Evolutionary conservation across 2,888 invertebrate species (phyloP).

Genomic region (Caenorhabditis imperialis): DNA sequence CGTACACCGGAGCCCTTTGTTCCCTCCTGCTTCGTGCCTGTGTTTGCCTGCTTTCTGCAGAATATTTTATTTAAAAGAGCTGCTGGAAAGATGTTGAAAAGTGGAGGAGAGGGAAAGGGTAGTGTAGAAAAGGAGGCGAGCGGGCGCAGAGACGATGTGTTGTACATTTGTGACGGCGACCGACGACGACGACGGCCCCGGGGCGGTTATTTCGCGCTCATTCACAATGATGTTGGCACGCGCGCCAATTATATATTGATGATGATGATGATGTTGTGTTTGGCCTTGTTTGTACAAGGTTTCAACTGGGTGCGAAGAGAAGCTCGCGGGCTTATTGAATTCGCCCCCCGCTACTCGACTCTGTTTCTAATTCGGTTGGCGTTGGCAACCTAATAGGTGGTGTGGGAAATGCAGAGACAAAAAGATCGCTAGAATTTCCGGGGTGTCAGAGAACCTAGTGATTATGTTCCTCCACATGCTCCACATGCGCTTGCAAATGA

Average conservation of each 20-base stretch:
- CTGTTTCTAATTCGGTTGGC: slow-evolving; percentile 9
- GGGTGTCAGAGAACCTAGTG: slow-evolving; percentile 5
- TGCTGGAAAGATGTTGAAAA: slow-evolving; percentile 43
- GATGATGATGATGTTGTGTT: slow-evolving; percentile 51
- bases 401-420: too few species aligned
- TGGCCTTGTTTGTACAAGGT: slow-evolving; percentile 35
- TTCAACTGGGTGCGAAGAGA: slow-evolving; percentile 4
- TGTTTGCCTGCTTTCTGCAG: slow-evolving; percentile 21
- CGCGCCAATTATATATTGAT: slow-evolving; percentile 58
- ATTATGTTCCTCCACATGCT: too few species aligned
- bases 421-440: too few species aligned
- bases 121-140: slow-evolving; percentile 11
- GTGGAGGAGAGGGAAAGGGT: slow-evolving; percentile 34
- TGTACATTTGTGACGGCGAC: slow-evolving; percentile 50
- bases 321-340: too few species aligned
- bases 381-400: too few species aligned
- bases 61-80: slow-evolving; percentile 53
- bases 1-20: neutral
- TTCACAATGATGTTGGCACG: slow-evolving; percentile 47
- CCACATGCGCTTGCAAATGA: too few species aligned
- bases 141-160: slow-evolving; percentile 38
- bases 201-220: slow-evolving; percentile 50
- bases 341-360: too few species aligned
- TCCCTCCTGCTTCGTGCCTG: neutral
- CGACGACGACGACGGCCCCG: slow-evolving; percentile 21